A percentile compares a stretch with the other conserved stretches of the same genome.
Conservation (phyloP, 2,113 vertebrate genomes). For the Pedionomus torquatus region DNA sequence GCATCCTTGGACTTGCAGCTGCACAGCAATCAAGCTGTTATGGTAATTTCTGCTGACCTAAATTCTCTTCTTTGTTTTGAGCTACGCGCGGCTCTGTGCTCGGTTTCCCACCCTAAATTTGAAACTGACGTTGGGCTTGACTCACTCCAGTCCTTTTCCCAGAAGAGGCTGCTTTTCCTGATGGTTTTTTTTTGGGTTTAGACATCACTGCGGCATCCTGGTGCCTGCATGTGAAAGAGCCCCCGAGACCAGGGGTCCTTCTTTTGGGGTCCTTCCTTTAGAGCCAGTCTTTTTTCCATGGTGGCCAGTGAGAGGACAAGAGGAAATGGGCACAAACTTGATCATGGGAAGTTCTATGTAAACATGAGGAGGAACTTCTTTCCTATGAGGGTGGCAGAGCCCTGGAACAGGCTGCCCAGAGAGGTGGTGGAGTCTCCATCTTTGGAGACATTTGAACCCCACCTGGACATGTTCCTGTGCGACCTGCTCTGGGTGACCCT, state of each 20-base stretch:
- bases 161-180: neutral
- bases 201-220: neutral
- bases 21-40: neutral
- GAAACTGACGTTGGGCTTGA: neutral
- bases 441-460: too few species aligned
- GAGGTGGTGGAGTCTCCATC: too few species aligned
- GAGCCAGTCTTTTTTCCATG: too few species aligned
- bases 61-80: slow-evolving; percentile 12
- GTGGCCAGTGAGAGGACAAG: too few species aligned
- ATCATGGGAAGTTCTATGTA: too few species aligned
- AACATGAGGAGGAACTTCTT: too few species aligned
- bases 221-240: neutral
- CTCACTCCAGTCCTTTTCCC: neutral
- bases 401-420: too few species aligned
- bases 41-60: slow-evolving; percentile 39
- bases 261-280: too few species aligned
- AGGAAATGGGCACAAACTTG: too few species aligned
- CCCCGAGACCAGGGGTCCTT: neutral
- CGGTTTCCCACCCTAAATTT: neutral
- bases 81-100: neutral
- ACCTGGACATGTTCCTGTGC: too few species aligned
- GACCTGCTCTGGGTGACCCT: too few species aligned
- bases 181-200: fast-evolving
- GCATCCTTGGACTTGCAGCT: neutral
- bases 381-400: too few species aligned